Base-by-base conservation (phyloP, 2,797 vertebrate species). In the Siniperca obscura region DNA sequence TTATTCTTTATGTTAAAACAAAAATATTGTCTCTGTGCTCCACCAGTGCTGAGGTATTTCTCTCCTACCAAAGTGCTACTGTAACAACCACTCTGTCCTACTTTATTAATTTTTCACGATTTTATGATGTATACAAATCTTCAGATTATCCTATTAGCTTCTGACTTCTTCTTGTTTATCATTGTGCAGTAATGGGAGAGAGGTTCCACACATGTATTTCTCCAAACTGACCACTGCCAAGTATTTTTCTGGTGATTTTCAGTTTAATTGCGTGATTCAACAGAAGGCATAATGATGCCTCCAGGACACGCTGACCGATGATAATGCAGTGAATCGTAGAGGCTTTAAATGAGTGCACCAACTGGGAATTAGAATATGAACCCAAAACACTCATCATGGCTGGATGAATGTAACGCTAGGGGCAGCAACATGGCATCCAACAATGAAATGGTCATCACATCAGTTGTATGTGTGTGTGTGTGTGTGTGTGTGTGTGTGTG, bases 351-450 rank as follows among this genome's bases (percentile, higher is more conserved):
- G 81, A 86, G 65, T 44, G 77, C 78, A 82, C 81, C 85, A 86
- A 90, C 84, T 85, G 89, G 87, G 86, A 89, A 82, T 88, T 82
- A 76, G 83, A 90, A 83, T 70, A 74, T 81, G 74, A 88, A 77
- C 69, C 76, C 89, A 79, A 88, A 91, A 91, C 82, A 78, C 61
- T 89, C 77, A 80, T 89, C 86, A 87, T 87, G 85, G 84, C 60
- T 85, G 82, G 79, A 82, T 90, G 89, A 84, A 70, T 74, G 76
- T 36, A 66, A 73, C 40, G 85, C 90, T 90, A 48, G 85, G 64
- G 87, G 87, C 85, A 83, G 70, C 82, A 87, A 61, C 74, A 81
- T 89, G 78, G 89, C 78, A 89, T 80, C 87, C 69, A 86, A 83
- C 85, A 88, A 84, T 85, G 27, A 90, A 86, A 86, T 81, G 80